phyloP scores from a whole-genome alignment of 2,113 vertebrate species.

The Perca schrenkii region DNA sequence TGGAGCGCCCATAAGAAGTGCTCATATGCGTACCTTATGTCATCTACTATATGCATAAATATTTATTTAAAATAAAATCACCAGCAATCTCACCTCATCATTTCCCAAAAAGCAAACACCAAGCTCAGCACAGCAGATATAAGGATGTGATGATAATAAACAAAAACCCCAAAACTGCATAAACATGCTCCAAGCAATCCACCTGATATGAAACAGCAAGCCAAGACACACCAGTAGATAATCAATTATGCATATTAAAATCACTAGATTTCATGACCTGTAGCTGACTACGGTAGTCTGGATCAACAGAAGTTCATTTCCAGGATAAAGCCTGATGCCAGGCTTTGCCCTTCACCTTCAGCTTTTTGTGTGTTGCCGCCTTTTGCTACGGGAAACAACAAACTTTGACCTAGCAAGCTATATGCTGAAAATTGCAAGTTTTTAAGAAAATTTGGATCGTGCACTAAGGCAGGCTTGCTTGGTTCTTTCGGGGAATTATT shows the following conservation, averaged over 20 bases:
- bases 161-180: not conserved
- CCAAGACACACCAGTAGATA: not conserved
- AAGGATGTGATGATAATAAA: not conserved
- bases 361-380: too few species aligned
- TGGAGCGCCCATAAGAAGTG: not conserved
- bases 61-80: not conserved
- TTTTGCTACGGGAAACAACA: too few species aligned
- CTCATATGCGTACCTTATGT: not conserved
- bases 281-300: not conserved
- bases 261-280: not conserved
- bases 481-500: too few species aligned
- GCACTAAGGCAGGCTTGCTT: too few species aligned
- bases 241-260: not conserved
- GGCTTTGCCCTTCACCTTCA: too few species aligned
- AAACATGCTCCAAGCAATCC: not conserved
- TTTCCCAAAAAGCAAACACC: not conserved
- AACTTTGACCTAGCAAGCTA: too few species aligned
- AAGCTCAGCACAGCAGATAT: not conserved
- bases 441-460: too few species aligned
- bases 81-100: not conserved
- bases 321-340: too few species aligned
- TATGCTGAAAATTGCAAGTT: too few species aligned
- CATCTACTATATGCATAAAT: not conserved
- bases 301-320: too few species aligned
- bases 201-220: constrained; percentile 1